Evolutionary conservation across 2,797 vertebrate species (phyloP), one percentile per base, ranked within the genome.

Genomic region (Gadopsis bispinosus): DNA sequence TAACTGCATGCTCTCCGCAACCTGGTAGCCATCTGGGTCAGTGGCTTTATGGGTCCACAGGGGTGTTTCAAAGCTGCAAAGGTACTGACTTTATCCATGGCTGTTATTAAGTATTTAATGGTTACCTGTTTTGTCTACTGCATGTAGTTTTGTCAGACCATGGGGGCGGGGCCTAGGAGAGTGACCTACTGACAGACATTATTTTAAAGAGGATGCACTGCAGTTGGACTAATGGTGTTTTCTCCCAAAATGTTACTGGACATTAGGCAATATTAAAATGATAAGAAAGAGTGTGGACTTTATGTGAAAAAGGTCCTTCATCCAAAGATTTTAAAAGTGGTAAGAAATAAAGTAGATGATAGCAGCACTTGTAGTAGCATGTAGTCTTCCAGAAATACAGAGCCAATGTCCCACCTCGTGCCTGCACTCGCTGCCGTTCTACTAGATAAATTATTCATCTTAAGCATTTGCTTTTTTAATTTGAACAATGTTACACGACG

Each of bases 11-110:
- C 65, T 74, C 69, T 74, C 61, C 51, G 12, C 75, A 75, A 59
- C 75, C 79, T 50, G 37, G 56, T 14, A 59, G 77, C 61, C 78
- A 77, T 86, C 51, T 80, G 87, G 88, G 88, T 92, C 83, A 84
- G 51, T 56, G 79, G 76, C 64, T 84, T 81, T 73, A 79, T 68
- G 80, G 76, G 75, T 81, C 80, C 76, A 67, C 58, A 3, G 79
- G 73, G 76, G 84, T 4, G 60, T 73, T 68, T 83, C 65, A 78
- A 66, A 79, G 73, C 72, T 73, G 69, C 77, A 67, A 29, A 70
- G 63, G 55, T 69, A 66, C 55, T n/a, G 71, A 82, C 70, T 78
- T 69, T 77, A 83, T 84, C 81, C 64, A 75, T 22, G 75, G 47
- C 67, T 71, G 35, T 50, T 50, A 80, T 87, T 29, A 73, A 83